A percentile compares a stretch with the other conserved stretches of the same genome.
These are phyloP conservation scores for Coleophora deauratella DNA, from an alignment of 2,888 invertebrate genomes.

Conservation along the genomic window DNA sequence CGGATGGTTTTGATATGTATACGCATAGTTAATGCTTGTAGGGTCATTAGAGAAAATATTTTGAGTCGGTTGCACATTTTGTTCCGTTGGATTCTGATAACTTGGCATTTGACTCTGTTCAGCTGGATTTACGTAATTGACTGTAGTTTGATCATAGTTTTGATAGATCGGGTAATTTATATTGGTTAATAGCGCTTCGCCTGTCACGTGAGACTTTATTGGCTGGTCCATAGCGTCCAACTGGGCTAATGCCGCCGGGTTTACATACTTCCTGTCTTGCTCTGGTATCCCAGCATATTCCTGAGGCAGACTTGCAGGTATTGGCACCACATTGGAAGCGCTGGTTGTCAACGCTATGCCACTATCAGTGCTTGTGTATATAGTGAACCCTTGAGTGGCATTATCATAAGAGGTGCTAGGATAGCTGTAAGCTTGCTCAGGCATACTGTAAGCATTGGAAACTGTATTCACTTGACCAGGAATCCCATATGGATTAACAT, in stretches of 20 bases:
- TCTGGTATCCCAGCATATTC: too few species aligned
- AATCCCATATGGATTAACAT: neutral
- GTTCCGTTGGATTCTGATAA: neutral
- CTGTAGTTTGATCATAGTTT: conserved; percentile 16
- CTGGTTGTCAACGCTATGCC: conserved; percentile 29
- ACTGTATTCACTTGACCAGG: conserved; percentile 6
- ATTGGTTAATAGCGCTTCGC: conserved; percentile 42
- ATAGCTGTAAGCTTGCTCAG: conserved; percentile 34
- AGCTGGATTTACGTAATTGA: neutral
- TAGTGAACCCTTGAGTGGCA: conserved; percentile 38
- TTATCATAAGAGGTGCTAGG: conserved; percentile 31
- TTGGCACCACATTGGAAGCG: conserved; percentile 8
- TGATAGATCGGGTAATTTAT: conserved; percentile 25
- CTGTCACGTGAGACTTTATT: conserved; percentile 60
- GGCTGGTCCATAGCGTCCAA: conserved; percentile 53
- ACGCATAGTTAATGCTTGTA: conserved; percentile 29
- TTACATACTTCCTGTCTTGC: conserved; percentile 13
- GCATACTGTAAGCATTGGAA: conserved; percentile 20
- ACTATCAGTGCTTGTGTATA: conserved; percentile 40
- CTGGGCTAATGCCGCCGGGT: conserved; percentile 31
- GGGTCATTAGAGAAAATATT: conserved; percentile 28
- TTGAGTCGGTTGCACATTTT: conserved; percentile 7
- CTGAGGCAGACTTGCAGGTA: neutral
- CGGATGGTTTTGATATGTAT: conserved; percentile 71
- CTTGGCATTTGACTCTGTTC: conserved; percentile 1